Evolutionary conservation across 2,888 invertebrate species (phyloP), one percentile per base, ranked within the genome.

Genomic region (Thymelicus sylvestris): DNA sequence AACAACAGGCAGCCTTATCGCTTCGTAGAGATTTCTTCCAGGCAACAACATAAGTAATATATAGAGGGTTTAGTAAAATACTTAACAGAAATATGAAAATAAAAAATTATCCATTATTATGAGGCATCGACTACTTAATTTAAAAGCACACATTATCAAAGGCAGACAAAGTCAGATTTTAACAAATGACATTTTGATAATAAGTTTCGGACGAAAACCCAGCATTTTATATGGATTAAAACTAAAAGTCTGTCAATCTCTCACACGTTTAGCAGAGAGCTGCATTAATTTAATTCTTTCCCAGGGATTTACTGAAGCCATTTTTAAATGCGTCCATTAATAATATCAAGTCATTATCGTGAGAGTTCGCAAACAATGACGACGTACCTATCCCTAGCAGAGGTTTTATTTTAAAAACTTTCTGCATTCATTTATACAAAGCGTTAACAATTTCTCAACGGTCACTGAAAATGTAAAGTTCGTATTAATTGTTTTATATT

Each of bases 261-360:
- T 52, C 50, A 19, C 50, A 19, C 19, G 19, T 15, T 52, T 15
- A n/a, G 12, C 31, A 24, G 31, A 57, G 12, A 57, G 12, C 57
- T 57, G 57, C 31, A 57, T 57, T 12, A 57, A 19, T 52, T 7
- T 52, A 7, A 50, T 50, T 15, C 50, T 7, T 15, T 52, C 3
- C 19, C 15, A 19, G 15, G 7, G 39, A 39, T 38, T 60, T n/a
- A n/a, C 38, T n/a, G n/a, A 39, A 60, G 60, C 39, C n/a, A 60
- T 60, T 52, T 50, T 47, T 39, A 39, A 62, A 47, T n/a, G 24
- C 48, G 12, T 62, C 48, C 62, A 62, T 62, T 62, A 62, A 62
- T 62, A 62, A 48, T 48, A 48, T 48, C 31, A 24, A 47, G 19
- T 48, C 19, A 62, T 62, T 62, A 62, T 47, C 19, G 19, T 31